Conservation (phyloP, 2,113 vertebrate genomes). For the Gracilinanus agilis region DNA sequence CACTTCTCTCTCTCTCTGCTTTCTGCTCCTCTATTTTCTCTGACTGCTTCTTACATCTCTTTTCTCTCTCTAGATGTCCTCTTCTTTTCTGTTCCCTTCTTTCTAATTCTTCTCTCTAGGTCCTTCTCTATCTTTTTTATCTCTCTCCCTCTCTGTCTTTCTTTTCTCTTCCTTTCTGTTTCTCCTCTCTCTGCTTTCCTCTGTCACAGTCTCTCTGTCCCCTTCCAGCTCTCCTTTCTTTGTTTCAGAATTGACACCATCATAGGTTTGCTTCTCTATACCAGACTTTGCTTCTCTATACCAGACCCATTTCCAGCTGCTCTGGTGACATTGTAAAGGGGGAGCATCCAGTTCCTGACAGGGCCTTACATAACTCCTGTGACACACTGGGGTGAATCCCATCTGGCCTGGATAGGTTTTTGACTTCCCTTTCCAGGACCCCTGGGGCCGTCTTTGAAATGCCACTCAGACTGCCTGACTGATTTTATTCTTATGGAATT, state of each 20-base stretch:
- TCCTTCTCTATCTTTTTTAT: too few species aligned
- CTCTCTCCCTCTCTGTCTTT: not conserved
- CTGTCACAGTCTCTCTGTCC: not conserved
- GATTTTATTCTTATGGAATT: not conserved
- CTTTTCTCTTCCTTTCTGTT: too few species aligned
- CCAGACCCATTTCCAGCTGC: not conserved
- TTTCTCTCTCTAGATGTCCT: too few species aligned
- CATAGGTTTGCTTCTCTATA: not conserved
- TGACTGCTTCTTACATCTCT: too few species aligned
- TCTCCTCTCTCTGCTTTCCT: not conserved
- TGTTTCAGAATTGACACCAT: not conserved
- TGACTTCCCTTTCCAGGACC: not conserved
- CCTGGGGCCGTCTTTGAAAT: not conserved
- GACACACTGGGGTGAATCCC: not conserved
- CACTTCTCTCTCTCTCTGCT: not conserved
- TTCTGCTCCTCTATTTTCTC: too few species aligned
- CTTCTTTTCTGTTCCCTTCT: too few species aligned
- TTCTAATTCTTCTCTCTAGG: too few species aligned
- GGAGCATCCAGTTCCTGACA: not conserved
- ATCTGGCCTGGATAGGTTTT: slow-evolving; percentile 1
- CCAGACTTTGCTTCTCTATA: not conserved
- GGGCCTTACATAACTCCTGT: not conserved
- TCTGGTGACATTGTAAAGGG: not conserved
- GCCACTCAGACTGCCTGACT: not conserved
- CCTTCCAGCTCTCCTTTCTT: not conserved